These are phyloP conservation scores for Trilocha varians DNA, from an alignment of 2,888 invertebrate species.

Conservation along the genomic window DNA sequence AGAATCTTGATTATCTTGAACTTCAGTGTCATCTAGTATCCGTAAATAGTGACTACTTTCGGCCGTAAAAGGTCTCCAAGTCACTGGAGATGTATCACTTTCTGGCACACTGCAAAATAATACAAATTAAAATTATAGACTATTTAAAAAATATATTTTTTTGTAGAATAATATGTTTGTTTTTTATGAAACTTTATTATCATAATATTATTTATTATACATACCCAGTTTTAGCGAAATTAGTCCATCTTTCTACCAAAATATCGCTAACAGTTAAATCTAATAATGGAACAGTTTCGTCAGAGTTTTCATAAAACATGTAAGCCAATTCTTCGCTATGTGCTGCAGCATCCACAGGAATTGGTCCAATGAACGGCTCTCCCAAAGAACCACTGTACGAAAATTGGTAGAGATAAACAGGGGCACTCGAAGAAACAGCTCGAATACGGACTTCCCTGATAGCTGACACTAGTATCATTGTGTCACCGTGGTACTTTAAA, in stretches of 20 bases:
- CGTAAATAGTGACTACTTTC: constrained; percentile 27
- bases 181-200: too few relatives aligned
- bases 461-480: constrained; percentile 50
- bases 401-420: constrained; percentile 54
- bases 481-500: constrained; percentile 50
- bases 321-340: constrained; percentile 58
- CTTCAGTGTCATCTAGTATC: constrained; percentile 32
- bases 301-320: constrained; percentile 31
- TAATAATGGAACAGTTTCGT: constrained; percentile 12
- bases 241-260: constrained; percentile 55
- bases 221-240: constrained; percentile 55
- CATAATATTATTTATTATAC: constrained; percentile 10
- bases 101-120: constrained; percentile 38
- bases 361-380: constrained; percentile 34
- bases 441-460: constrained; percentile 45
- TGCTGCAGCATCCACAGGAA: constrained; percentile 34
- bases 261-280: constrained; percentile 41
- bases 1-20: constrained; percentile 15
- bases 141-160: background rate
- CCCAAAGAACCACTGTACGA: constrained; percentile 51
- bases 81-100: constrained; percentile 30
- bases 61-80: constrained; percentile 40
- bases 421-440: constrained; percentile 18
- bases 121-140: background rate
- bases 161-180: too few relatives aligned